Base-by-base conservation (phyloP, 2,797 vertebrate genomes). In the Erpetoichthys calabaricus region DNA sequence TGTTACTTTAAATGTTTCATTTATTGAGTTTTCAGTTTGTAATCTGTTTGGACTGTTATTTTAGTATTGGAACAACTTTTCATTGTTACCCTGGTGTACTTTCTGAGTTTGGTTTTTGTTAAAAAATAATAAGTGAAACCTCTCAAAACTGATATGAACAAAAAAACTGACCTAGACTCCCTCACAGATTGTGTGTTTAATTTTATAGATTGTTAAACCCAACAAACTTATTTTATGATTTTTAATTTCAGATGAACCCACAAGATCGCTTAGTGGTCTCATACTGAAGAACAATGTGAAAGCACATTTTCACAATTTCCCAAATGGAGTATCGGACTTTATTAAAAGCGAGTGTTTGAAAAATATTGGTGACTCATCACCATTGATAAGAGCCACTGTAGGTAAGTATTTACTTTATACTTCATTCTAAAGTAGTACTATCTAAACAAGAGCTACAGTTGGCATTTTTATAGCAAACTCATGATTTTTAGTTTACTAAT, bases 211-310 rank as follows among this genome's bases (percentile, higher is more conserved):
- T 25, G 25, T 25, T 25, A 25, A 25, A 25, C 25, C 25, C 25
- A 25, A 25, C 25, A 25, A 25, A 25, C 25, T 25, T 25, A 25
- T 25, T 1, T 25, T 25, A 25, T 25, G 25, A 25, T 25, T 25
- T 79, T 59, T 25, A 5, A 52, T 46, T 84, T 7, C 71, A 98
- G 95, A 98, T 76, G 94, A 98, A 73, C 92, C 95, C 1, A 98
- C 95, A 1, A 85, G 95, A 45, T 98, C 95, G n/a, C 77, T 98
- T 68, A 98, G 95, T 66, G 95, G 95, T 60, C 85, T 98, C 60
- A 98, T 98, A 57, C 79, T 98, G 74, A 98, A 98, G 81, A 98
- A 98, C 85, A 98, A 98, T 6, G 94, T 98, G 60, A 98, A 97
- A 75, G 92, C 94, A 56, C 94, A 98, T 79, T 98, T 93, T 80